Evolutionary conservation across 2,888 invertebrate species (phyloP), one percentile per base, ranked within the genome.

Genomic region (Rotaria magnacalcarata): DNA sequence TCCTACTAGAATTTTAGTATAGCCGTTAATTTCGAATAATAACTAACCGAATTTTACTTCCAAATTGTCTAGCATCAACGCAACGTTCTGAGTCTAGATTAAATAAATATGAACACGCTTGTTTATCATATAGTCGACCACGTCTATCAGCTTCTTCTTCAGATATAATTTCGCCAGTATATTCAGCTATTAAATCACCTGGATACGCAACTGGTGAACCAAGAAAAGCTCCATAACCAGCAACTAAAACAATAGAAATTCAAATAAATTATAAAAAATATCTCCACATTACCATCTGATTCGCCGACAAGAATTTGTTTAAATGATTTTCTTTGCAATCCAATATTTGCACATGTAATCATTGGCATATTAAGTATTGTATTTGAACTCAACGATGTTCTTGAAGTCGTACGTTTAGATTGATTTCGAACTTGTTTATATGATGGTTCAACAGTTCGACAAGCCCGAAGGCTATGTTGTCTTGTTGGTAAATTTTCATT

Each of bases 41-140:
- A 41, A 80, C 80, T 11, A 24, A 80, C n/a, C 99, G 94, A 88
- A 99, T 98, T 92, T 99, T 97, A 92, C 99, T 99, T 87, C 99
- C 99, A 90, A 98, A 97, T 84, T 97, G 93, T 0, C 97, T 97
- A 54, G 99, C 99, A 92, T 99, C 99, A 88, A 99, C 98, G 60
- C 97, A 97, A 92, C 96, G 97, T 92, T 98, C 96, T 90, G 97
- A 96, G 90, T 98, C 98, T 84, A 98, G 93, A 92, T 98, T 98
- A 92, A 99, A 99, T 85, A 99, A 93, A 92, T 99, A 99, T 89
- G 97, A 97, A 93, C 97, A 97, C 95, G 96, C 97, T 91, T 97
- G 97, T 92, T 97, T 97, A 92, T 99, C 99, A 91, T 99, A 99
- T 10, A 99, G 97, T 92, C 97, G 97, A 87, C 99, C 99, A 88